Conservation (phyloP, 2,113 vertebrate genomes). For the Ia io region DNA sequence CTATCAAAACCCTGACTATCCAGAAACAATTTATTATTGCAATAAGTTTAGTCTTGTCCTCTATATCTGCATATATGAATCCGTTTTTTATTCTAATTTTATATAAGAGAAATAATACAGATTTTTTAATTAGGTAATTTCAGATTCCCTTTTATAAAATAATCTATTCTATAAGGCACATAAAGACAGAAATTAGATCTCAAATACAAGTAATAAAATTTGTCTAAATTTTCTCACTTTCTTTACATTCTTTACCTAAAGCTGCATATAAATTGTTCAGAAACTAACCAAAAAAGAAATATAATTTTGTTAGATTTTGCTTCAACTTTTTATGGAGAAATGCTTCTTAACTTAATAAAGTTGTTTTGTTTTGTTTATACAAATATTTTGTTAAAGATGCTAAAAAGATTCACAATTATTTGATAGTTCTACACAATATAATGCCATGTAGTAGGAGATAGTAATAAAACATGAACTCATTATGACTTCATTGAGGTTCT, state of each 20-base stretch:
- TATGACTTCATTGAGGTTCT: background rate
- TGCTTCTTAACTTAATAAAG: background rate
- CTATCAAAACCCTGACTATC: background rate
- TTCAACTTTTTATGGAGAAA: background rate
- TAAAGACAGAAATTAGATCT: background rate
- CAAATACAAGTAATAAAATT: background rate
- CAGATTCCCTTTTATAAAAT: background rate
- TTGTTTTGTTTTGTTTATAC: background rate
- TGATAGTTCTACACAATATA: background rate
- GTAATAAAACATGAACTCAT: background rate
- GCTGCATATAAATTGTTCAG: background rate
- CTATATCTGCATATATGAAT: background rate
- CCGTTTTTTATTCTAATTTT: background rate
- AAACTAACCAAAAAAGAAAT: background rate
- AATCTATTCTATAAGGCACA: background rate
- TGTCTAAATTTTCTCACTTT: background rate
- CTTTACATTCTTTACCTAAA: background rate
- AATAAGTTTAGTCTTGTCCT: background rate
- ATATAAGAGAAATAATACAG: background rate
- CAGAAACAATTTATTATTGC: background rate
- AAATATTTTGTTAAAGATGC: background rate
- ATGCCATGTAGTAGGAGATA: background rate
- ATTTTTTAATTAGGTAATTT: background rate
- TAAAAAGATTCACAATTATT: background rate
- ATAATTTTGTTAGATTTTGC: background rate